phyloP scores from a whole-genome alignment of 2,113 vertebrate genomes.

The Microcebus ravelobensis region DNA sequence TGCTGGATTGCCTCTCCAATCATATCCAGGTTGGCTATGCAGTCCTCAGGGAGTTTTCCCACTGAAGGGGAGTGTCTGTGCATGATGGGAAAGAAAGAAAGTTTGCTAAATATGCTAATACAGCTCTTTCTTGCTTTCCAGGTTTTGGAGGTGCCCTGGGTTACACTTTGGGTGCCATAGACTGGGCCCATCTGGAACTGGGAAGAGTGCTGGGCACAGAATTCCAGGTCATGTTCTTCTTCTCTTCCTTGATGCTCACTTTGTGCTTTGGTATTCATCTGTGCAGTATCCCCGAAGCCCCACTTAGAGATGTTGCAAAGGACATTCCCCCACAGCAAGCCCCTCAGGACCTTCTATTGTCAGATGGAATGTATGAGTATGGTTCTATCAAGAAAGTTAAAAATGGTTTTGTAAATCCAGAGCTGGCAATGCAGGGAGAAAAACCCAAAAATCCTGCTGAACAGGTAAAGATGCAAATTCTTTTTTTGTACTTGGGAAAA shows the following conservation, averaged over 20 bases:
- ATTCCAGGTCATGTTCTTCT: slow-evolving; percentile 98
- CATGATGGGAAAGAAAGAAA: not conserved
- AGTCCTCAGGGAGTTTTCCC: not conserved
- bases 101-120: not conserved
- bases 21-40: not conserved
- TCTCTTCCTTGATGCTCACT: slow-evolving; percentile 90
- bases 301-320: slow-evolving; percentile 80
- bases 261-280: slow-evolving; percentile 91
- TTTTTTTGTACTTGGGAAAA: not conserved
- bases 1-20: rapidly evolving
- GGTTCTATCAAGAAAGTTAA: slow-evolving; percentile 86
- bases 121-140: slow-evolving; percentile 73
- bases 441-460: slow-evolving; percentile 71
- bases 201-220: slow-evolving; percentile 91
- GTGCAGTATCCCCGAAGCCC: slow-evolving; percentile 94
- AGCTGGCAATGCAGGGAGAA: slow-evolving; percentile 81
- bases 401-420: slow-evolving; percentile 69
- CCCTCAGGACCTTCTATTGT: slow-evolving; percentile 56
- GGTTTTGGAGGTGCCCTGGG: slow-evolving; percentile 96
- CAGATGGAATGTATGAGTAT: slow-evolving; percentile 82
- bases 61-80: not conserved
- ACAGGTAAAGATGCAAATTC: slow-evolving; percentile 82
- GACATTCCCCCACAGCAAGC: slow-evolving; percentile 54
- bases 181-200: slow-evolving; percentile 92
- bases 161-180: slow-evolving; percentile 95